These are phyloP conservation scores for Flabesymbios commensalis DNA, from an alignment of 2,888 invertebrate species.

Conservation along the genomic window DNA sequence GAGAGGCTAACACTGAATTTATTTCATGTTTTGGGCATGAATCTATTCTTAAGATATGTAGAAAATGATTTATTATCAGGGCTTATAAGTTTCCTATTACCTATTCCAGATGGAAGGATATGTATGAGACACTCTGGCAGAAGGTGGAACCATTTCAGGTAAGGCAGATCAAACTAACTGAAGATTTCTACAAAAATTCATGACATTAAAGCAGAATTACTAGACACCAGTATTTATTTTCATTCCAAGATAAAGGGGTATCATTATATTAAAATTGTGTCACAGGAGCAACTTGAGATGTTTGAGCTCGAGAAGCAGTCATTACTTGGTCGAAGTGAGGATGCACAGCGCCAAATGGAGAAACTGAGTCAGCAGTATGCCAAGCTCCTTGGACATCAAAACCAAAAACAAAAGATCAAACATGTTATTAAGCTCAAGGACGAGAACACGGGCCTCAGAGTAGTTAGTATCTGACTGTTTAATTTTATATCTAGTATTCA, in stretches of 20 bases:
- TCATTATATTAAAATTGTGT: too few relatives aligned
- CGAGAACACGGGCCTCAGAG: slow-evolving; percentile 51
- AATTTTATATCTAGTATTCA: too few relatives aligned
- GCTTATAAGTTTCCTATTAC: not conserved
- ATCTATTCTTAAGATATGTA: too few relatives aligned
- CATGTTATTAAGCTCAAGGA: slow-evolving; percentile 63
- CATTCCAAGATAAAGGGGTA: too few relatives aligned
- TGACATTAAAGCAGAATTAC: too few relatives aligned
- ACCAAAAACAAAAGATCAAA: slow-evolving; percentile 71
- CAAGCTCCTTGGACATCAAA: slow-evolving; percentile 70
- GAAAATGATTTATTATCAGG: too few relatives aligned
- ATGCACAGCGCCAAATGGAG: slow-evolving; percentile 64
- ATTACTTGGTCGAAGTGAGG: slow-evolving; percentile 58
- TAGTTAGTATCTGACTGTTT: slow-evolving; percentile 36
- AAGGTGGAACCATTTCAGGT: slow-evolving; percentile 55
- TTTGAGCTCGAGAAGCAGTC: slow-evolving; percentile 63
- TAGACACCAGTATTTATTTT: too few relatives aligned
- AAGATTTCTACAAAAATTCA: not conserved
- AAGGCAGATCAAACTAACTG: not conserved
- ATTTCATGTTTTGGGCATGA: too few relatives aligned
- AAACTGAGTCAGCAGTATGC: slow-evolving; percentile 68
- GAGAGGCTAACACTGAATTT: too few relatives aligned
- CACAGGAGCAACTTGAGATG: slow-evolving; percentile 63
- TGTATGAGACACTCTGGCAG: slow-evolving; percentile 51
- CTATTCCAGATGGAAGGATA: slow-evolving; percentile 43